These are phyloP conservation scores for Plemyria rubiginata DNA, from an alignment of 2,888 invertebrate species.

Conservation along the genomic window DNA sequence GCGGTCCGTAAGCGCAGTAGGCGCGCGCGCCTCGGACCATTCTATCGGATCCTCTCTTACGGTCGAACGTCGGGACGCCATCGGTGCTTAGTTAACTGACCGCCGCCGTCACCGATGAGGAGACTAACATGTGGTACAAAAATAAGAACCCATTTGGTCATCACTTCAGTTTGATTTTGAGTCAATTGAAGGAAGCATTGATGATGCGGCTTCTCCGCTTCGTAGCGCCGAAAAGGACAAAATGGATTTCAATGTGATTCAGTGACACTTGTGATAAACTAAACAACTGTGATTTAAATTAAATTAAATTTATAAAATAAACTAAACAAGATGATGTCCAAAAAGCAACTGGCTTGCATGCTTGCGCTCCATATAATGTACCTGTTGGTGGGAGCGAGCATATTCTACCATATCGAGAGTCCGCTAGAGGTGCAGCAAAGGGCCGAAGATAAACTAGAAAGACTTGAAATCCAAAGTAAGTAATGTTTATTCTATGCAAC, in stretches of 20 bases:
- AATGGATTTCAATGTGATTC: conserved; percentile 66
- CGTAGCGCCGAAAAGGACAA: conserved; percentile 55
- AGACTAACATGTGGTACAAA: conserved; percentile 59
- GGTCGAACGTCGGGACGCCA: conserved; percentile 75
- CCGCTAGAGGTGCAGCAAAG: conserved; percentile 87
- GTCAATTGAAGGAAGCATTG: conserved; percentile 53
- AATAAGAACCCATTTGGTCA: conserved; percentile 48
- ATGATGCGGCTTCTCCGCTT: conserved; percentile 53
- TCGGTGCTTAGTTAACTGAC: conserved; percentile 37
- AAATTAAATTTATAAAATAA: conserved; percentile 43
- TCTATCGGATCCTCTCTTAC: conserved; percentile 68
- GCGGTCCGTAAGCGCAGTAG: conserved; percentile 60
- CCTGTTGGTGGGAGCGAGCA: conserved; percentile 92
- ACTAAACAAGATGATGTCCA: conserved; percentile 89
- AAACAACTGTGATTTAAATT: conserved; percentile 48
- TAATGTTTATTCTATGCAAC: conserved; percentile 43
- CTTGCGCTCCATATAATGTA: conserved; percentile 90
- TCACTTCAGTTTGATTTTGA: conserved; percentile 48
- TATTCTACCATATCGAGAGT: conserved; percentile 93
- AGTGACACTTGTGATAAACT: conserved; percentile 46
- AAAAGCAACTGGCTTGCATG: conserved; percentile 91
- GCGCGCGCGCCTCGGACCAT: conserved; percentile 75
- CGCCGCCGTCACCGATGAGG: conserved; percentile 49
- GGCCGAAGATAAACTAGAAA: conserved; percentile 84
- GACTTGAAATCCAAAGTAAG: conserved; percentile 90